phyloP scores from a whole-genome alignment of 2,797 vertebrate species.

The Lates japonicus region DNA sequence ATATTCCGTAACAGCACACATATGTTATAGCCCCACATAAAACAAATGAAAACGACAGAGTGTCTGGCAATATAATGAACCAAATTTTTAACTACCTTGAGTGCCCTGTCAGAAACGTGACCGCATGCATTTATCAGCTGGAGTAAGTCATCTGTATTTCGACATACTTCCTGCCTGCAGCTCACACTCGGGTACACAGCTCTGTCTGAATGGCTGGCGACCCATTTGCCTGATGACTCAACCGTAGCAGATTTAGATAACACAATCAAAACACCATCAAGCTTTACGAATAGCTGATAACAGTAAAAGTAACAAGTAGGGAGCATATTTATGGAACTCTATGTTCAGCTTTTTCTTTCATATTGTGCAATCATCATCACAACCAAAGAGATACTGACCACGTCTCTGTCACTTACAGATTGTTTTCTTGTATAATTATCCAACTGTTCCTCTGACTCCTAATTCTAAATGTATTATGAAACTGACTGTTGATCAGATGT shows the following conservation, averaged over 20 bases:
- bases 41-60: slow-evolving; percentile 28
- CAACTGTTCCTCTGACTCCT: background rate
- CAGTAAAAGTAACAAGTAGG: slow-evolving; percentile 9
- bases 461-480: background rate
- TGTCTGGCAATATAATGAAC: slow-evolving; percentile 55
- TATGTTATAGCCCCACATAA: slow-evolving; percentile 24
- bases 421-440: background rate
- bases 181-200: slow-evolving; percentile 49
- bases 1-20: slow-evolving; percentile 20
- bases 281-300: slow-evolving; percentile 2
- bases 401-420: background rate
- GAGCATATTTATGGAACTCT: slow-evolving; percentile 8
- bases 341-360: slow-evolving; percentile 1
- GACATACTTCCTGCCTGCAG: slow-evolving; percentile 54
- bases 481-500: background rate
- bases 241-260: slow-evolving; percentile 46
- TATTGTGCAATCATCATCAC: background rate
- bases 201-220: slow-evolving; percentile 31
- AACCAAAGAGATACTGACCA: background rate
- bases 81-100: slow-evolving; percentile 56
- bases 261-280: slow-evolving; percentile 38
- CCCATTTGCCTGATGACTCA: slow-evolving; percentile 62
- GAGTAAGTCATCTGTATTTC: slow-evolving; percentile 68
- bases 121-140: slow-evolving; percentile 62
- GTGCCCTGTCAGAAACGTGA: slow-evolving; percentile 45